Evolutionary conservation across 2,113 vertebrate genomes (phyloP), one percentile per base, ranked within the genome.

Genomic region (Thalassarche chlororhynchos): DNA sequence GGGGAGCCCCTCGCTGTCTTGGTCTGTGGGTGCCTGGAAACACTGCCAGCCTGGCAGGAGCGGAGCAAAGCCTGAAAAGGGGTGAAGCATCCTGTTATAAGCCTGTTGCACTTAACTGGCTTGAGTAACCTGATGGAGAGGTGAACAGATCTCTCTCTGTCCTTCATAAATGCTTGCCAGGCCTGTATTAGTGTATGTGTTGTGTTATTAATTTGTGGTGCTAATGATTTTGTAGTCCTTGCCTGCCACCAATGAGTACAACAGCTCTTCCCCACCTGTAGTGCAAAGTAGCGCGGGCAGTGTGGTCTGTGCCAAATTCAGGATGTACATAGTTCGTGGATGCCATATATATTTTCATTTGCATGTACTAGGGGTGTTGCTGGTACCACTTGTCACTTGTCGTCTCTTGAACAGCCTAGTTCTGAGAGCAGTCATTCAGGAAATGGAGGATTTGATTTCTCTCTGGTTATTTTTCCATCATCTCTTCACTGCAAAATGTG

Each of bases 1-100:
- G 87, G 40, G 46, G 14, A 62, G 1, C 40, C 23, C n/a, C 52
- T 72, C 1, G 0, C 21, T 54, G 6, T 47, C 66, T 31, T 0
- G 1, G 31, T 29, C 32, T 46, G 13, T 0, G 3, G 8, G 23
- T 77, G 28, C 36, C 40, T 28, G 32, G 26, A 68, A n/a, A 29
- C 15, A 9, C 46, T 49, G 21, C 21, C 32, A 72, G 42, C 13
- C 47, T 62, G 46, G 25, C 29, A 68, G 58, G 26, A 78, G 31
- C 0, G 0, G 8, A 40, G 23, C n/a, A 74, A 74, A 92, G 9
- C 49, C 42, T 78, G 42, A 40, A 68, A 72, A 72, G 23, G 14
- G 9, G 10, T 40, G 46, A 66, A 82, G 12, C 28, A 24, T 38
- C 64, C 9, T 72, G 81, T 71, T 44, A 24, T 19, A 38, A 57